Base-by-base conservation (phyloP, 2,113 vertebrate species). In the Gadus macrocephalus region DNA sequence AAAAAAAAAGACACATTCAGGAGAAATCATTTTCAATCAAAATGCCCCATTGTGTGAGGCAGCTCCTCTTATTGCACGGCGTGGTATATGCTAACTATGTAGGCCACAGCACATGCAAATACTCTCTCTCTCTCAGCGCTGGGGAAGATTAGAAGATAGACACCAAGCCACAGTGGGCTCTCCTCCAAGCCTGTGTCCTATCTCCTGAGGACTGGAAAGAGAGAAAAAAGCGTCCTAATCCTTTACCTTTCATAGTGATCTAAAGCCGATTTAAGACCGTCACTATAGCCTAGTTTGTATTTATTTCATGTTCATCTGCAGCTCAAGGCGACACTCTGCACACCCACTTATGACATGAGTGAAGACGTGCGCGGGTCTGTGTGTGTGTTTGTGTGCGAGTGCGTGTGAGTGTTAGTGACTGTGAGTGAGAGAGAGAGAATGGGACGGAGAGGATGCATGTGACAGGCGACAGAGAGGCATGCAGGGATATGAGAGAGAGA, bases 141-240 rank as follows among this genome's bases (percentile, higher is more conserved):
- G 89, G 77, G 88, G 87, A 83, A 90, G 89, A 90, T 90, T 88
- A 90, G 86, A 79, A 87, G 89, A 90, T 90, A 89, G 87, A 89
- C 85, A 78, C 73, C 74, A 66, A 64, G 77, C 83, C 81, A 71
- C 84, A 87, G 81, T 84, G 84, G 89, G 89, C 87, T 85, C 79
- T 75, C 70, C 81, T 90, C 89, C 89, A 89, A 90, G 65, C 86
- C 79, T 69, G 80, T 76, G 84, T 89, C 85, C 85, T 78, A 90
- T 88, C 89, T 88, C 85, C 83, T 84, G 81, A 79, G 82, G 84
- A 86, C 87, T 74, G 81, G 84, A 83, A 83, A 83, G 88, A 82
- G 83, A 80, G 81, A 83, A 82, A 83, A 83, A 88, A 82, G 83
- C 82, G 71, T 88, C 85, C 84, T 89, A 89, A 90, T 90, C 89